phyloP scores from a whole-genome alignment of 2,888 invertebrate genomes.

The Fabriciana adippe region DNA sequence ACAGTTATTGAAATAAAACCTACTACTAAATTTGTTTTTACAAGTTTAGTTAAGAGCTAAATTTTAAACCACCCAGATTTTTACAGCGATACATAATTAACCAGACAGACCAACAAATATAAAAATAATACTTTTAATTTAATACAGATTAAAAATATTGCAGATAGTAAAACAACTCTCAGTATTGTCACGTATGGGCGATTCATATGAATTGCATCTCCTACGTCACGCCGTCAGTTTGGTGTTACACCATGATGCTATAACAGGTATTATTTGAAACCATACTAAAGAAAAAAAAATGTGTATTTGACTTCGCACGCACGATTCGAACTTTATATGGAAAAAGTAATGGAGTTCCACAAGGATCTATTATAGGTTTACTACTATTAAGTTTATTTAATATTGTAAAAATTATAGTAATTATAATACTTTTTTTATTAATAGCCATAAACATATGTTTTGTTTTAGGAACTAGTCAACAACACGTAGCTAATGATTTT shows the following conservation, averaged over 20 bases:
- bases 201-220: slow-evolving; percentile 68
- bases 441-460: neutral
- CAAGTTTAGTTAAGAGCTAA: too few species aligned
- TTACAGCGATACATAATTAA: neutral
- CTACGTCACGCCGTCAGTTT: slow-evolving; percentile 77
- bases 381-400: too few species aligned
- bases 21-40: too few species aligned
- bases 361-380: too few species aligned
- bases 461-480: slow-evolving; percentile 78
- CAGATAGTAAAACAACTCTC: slow-evolving; percentile 67
- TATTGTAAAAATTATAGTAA: too few species aligned
- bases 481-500: slow-evolving; percentile 85
- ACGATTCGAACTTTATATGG: too few species aligned
- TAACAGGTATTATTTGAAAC: slow-evolving; percentile 84
- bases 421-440: neutral
- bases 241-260: slow-evolving; percentile 95
- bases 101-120: too few species aligned
- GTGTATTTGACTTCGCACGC: too few species aligned
- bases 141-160: neutral
- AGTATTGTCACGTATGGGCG: slow-evolving; percentile 59
- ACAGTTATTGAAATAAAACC: too few species aligned
- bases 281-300: neutral
- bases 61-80: neutral
- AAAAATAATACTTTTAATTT: too few species aligned
- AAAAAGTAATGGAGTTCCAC: too few species aligned